Percentiles rank a stretch among this genome's conserved stretches.
These are phyloP conservation scores for Pelochelys cantorii DNA, from an alignment of 2,797 vertebrate species.

Conservation along the genomic window DNA sequence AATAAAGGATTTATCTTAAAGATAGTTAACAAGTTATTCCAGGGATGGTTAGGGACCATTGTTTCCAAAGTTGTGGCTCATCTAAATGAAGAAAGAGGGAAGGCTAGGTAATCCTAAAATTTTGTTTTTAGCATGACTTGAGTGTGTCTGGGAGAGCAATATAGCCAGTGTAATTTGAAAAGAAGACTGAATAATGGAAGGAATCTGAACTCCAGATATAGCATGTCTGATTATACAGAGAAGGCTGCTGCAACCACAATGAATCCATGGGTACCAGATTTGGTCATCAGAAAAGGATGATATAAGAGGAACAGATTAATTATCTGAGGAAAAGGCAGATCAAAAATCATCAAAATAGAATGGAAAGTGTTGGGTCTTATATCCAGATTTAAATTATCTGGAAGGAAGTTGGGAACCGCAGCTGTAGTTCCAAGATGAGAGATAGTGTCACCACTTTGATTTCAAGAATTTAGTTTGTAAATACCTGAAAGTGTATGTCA, in stretches of 20 bases:
- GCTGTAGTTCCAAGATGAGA: background rate
- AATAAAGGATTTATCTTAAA: background rate
- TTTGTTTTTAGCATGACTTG: background rate
- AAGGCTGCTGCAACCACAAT: background rate
- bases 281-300: background rate
- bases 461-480: background rate
- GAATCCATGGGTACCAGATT: fast-evolving
- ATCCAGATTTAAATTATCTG: background rate
- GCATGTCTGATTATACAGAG: background rate
- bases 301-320: background rate
- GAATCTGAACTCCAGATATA: background rate
- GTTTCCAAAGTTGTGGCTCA: background rate
- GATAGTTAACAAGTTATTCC: background rate
- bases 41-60: background rate
- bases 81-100: background rate
- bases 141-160: background rate
- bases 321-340: fast-evolving
- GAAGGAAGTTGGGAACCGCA: background rate
- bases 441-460: fast-evolving
- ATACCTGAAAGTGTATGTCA: background rate
- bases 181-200: background rate
- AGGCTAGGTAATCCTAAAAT: background rate
- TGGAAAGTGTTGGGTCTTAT: background rate
- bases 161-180: background rate
- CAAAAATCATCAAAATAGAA: background rate